Evolutionary conservation across 1,140 invertebrate genomes (phyloP), one percentile per base, ranked within the genome.

Genomic region (Drosophila kanapiae): DNA sequence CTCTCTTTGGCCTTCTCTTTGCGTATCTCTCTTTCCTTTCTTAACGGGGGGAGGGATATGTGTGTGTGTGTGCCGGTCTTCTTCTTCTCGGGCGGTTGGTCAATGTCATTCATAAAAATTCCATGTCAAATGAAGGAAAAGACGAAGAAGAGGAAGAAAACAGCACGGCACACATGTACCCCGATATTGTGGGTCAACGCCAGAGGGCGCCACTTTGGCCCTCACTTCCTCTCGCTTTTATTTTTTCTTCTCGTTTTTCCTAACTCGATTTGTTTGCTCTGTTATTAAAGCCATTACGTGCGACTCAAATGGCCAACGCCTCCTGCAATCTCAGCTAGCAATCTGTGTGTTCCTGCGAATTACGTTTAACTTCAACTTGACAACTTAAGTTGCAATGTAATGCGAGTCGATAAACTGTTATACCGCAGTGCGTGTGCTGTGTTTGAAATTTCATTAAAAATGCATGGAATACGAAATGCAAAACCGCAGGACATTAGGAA

Each of bases 101-200:
- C 85, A 88, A 88, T 88, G 85, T 76, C 85, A 88, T 88, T 88
- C 85, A 88, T 88, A 91, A 88, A 88, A 90, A 84, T 90, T 78
- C 76, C 75, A 71, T 77, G 80, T 77, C 63, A 68, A 80, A 78
- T 45, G n/a, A 14, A 27, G 43, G 33, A 62, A 64, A 64, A 27
- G 53, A 56, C 53, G 35, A n/a, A 9, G n/a, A 18, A 16, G n/a
- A 49, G 14, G 35, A 38, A 27, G 53, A 35, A 63, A 48, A 69
- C 35, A 48, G 35, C 37, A 42, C 9, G 54, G 37, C 29, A 61
- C 58, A 62, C 40, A 58, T 40, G 54, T 51, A 53, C 33, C 64
- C 64, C 57, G 48, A 58, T 37, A 60, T 83, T 80, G 67, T 87
- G 71, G 84, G 83, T 87, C 84, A 88, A 83, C 84, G 76, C 60